These are phyloP conservation scores for Nannoperca obscura DNA, from an alignment of 2,797 vertebrate species.

Conservation along the genomic window DNA sequence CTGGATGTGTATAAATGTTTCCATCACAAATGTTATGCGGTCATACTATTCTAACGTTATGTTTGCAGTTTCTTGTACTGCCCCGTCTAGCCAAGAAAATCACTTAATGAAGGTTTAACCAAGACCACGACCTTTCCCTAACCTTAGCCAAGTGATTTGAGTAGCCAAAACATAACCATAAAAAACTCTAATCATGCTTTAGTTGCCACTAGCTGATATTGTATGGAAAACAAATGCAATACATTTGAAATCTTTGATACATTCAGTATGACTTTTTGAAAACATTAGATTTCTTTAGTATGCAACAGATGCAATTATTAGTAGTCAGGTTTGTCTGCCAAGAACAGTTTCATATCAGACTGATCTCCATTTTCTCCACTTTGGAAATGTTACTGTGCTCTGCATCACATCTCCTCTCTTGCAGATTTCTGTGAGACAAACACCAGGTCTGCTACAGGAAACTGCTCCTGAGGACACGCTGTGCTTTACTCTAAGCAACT, in stretches of 20 bases:
- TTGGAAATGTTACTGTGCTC: conserved; percentile 6
- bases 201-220: too few species aligned
- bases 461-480: conserved; percentile 45
- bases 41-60: not conserved
- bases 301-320: not conserved
- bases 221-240: not conserved
- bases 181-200: too few species aligned
- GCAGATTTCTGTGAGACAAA: conserved; percentile 55
- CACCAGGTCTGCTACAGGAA: conserved; percentile 32
- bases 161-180: not conserved
- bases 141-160: not conserved
- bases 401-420: conserved; percentile 22
- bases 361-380: not conserved
- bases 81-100: too few species aligned
- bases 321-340: not conserved
- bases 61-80: not conserved
- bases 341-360: not conserved
- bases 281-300: not conserved
- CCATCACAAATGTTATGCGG: not conserved
- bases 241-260: not conserved
- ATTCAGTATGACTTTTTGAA: too few species aligned
- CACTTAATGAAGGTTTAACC: too few species aligned
- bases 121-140: too few species aligned
- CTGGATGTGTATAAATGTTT: not conserved
- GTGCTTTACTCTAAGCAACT: conserved; percentile 53